Base-by-base conservation (phyloP, 2,888 invertebrate genomes). In the Phanerotoma sp. region DNA sequence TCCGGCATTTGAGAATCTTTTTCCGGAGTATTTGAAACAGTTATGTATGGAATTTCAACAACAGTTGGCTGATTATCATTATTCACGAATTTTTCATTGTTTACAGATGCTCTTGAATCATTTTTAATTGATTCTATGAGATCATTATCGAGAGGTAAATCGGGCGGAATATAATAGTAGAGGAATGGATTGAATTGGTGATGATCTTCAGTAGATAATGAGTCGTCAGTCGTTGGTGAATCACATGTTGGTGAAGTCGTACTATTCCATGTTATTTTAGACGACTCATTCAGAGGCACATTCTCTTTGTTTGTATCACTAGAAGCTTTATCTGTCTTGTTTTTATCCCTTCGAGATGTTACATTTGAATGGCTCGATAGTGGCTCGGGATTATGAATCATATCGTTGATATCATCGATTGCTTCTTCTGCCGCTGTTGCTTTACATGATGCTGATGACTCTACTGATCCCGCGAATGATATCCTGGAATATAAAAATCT, bases 161-260 rank as follows among this genome's bases (percentile, higher is more conserved):
- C 80, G 10, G 82, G 82, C 62, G 78, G 77, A 66, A 82, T 78
- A 64, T 82, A 80, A 77, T 83, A 83, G 74, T 81, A 83, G 66
- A 81, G 80, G 70, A 81, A 81, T 44, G 80, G 78, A 75, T 82
- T 83, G 68, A 77, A 83, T 63, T 79, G 74, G 58, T 77, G 77
- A 58, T 77, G 73, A 64, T 78, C 48, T 20, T 61, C 57, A 25
- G 53, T 56, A 7, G 60, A 56, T n/a, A n/a, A n/a, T 21, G 40
- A 37, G 30, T 62, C 52, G 22, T 56, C 54, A 7, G 58, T 50
- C 11, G 22, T 33, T 33, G 47, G 37, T 9, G 58, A 47, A 6
- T 55, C 47, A 44, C 50, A 51, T 35, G 45, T n/a, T n/a, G n/a
- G 45, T 7, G 57, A 18, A 45, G 32, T 50, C 33, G 18, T 28